Evolutionary conservation across 2,797 vertebrate species (phyloP).

Genomic region (Acanthis flammea): DNA sequence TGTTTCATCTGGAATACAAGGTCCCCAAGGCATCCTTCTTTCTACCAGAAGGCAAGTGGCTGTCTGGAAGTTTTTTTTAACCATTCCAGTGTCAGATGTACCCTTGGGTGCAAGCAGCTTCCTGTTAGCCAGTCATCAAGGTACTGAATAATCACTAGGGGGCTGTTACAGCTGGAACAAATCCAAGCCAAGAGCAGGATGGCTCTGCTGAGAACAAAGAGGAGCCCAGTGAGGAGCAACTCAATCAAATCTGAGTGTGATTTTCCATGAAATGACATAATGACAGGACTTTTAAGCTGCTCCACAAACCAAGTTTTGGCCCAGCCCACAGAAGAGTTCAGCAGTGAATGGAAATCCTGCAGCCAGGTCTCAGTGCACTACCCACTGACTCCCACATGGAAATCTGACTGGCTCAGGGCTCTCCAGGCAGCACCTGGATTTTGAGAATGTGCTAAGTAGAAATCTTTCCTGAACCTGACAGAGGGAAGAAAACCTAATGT

Average conservation of each 20-base stretch:
- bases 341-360: neutral
- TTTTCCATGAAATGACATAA: neutral
- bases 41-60: neutral
- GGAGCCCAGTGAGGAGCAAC: neutral
- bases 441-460: neutral
- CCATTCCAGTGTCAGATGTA: neutral
- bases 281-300: neutral
- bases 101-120: neutral
- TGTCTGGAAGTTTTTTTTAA: neutral
- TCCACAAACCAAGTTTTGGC: neutral
- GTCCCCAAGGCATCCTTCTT: neutral
- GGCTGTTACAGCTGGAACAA: neutral
- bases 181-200: neutral
- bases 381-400: rapidly evolving
- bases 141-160: neutral
- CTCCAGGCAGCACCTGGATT: neutral
- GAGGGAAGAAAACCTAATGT: neutral
- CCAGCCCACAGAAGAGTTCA: neutral
- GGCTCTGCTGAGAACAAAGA: neutral
- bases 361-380: neutral
- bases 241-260: neutral
- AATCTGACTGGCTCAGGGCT: neutral
- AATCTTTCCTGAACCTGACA: neutral
- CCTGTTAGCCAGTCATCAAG: neutral
- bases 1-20: neutral